Conservation (phyloP, 2,113 vertebrate species). For the Anguilla rostrata region DNA sequence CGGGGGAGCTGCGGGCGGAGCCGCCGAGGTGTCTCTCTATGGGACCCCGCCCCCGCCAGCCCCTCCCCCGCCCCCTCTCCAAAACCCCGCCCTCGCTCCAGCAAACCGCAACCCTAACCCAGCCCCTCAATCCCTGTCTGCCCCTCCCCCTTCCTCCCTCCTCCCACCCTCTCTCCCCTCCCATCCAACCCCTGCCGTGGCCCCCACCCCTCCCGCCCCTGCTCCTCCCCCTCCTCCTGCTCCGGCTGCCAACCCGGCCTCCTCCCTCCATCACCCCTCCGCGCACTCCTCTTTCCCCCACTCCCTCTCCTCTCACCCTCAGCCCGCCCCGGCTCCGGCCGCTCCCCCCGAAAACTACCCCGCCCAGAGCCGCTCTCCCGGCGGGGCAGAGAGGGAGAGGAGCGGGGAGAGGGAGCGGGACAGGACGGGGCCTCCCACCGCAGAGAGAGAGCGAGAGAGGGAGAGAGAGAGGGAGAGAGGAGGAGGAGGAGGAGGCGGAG, state of each 20-base stretch:
- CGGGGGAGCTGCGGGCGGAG: conserved; percentile 58
- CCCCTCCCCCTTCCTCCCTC: conserved; percentile 56
- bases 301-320: conserved; percentile 64
- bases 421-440: conserved; percentile 72
- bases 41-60: conserved; percentile 69
- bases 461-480: conserved; percentile 68
- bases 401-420: conserved; percentile 66
- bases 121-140: conserved; percentile 61
- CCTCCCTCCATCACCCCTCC: conserved; percentile 56
- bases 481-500: conserved; percentile 67
- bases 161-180: conserved; percentile 57
- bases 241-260: conserved; percentile 50
- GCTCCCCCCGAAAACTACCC: conserved; percentile 73
- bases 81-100: conserved; percentile 58
- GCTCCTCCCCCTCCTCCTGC: conserved; percentile 66
- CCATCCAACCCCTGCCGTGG: conserved; percentile 52
- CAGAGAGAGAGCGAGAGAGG: conserved; percentile 72
- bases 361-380: conserved; percentile 70
- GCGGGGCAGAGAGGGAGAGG: conserved; percentile 54
- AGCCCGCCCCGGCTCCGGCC: conserved; percentile 64
- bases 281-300: conserved; percentile 68
- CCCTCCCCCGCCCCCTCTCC: conserved; percentile 59
- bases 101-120: conserved; percentile 64
- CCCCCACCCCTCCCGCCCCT: conserved; percentile 54
- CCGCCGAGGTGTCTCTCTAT: conserved; percentile 68